Conservation (phyloP, 2,888 invertebrate genomes). For the Drosophila subquinaria region DNA sequence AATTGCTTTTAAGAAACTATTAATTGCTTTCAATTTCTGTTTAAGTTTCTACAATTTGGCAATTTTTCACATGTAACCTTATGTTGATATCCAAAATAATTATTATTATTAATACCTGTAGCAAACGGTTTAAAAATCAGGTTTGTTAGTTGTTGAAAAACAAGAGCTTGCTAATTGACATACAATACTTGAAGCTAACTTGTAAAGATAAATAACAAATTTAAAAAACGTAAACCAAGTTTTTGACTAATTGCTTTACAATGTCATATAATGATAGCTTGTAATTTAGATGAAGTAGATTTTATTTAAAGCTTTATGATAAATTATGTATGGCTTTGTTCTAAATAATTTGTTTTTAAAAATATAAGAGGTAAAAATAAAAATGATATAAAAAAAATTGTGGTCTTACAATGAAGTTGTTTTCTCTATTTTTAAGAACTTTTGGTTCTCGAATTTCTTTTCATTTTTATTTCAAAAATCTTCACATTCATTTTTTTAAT, state of each 20-base stretch:
- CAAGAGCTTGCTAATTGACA: constrained; percentile 29
- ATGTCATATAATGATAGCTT: constrained; percentile 1
- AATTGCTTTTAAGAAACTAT: constrained; percentile 12
- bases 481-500: neutral
- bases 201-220: neutral
- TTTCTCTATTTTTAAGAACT: no score
- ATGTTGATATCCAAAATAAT: neutral
- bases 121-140: constrained; percentile 4
- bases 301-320: neutral
- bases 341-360: no score
- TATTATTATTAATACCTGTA: constrained; percentile 5
- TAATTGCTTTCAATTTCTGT: constrained; percentile 45
- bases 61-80: constrained; percentile 19
- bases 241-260: constrained; percentile 6
- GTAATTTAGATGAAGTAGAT: neutral
- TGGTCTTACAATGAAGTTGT: no score
- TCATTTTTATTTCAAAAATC: no score
- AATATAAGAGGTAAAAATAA: no score
- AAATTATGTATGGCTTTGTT: no score
- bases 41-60: constrained; percentile 27
- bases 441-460: no score
- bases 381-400: no score
- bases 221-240: neutral
- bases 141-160: constrained; percentile 41
- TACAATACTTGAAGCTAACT: neutral